A percentile compares a stretch with the other conserved stretches of the same genome.
phyloP scores from a whole-genome alignment of 2,113 vertebrate genomes.

The Gymnocephalus cernua region DNA sequence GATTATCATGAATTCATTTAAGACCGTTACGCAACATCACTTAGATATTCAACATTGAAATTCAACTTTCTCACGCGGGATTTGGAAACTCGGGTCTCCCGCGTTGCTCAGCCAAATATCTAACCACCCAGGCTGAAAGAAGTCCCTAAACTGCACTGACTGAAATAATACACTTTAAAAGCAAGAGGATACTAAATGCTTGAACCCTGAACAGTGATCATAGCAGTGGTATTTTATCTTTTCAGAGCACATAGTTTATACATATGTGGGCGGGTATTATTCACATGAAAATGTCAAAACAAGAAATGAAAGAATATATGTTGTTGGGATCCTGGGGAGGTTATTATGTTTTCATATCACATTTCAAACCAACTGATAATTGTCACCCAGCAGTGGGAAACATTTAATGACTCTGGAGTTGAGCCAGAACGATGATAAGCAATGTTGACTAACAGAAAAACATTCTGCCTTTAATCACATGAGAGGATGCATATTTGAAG shows the following conservation, averaged over 20 bases:
- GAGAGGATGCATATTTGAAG: background rate
- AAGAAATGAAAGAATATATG: background rate
- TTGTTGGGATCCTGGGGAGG: background rate
- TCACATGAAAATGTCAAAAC: conserved; percentile 37
- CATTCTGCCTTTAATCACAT: background rate
- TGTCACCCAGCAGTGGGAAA: conserved; percentile 6
- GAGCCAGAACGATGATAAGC: background rate
- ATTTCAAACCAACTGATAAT: conserved; percentile 12
- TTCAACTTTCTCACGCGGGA: conserved; percentile 33
- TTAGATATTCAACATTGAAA: conserved; percentile 54
- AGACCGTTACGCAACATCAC: conserved; percentile 62
- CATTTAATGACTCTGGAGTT: conserved; percentile 9
- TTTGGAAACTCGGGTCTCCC: conserved; percentile 38
- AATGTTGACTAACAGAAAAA: conserved; percentile 20
- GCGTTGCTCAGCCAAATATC: conserved; percentile 36
- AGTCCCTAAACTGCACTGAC: conserved; percentile 23
- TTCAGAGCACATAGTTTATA: background rate
- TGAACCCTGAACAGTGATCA: conserved; percentile 4
- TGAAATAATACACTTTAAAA: background rate
- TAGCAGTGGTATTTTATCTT: background rate
- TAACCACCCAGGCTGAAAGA: conserved; percentile 25
- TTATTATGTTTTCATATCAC: conserved; percentile 1
- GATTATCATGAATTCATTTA: conserved; percentile 56
- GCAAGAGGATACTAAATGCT: background rate
- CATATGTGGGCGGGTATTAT: conserved; percentile 23